These are phyloP conservation scores for Leucozona laternaria DNA, from an alignment of 2,888 invertebrate genomes.

Conservation along the genomic window DNA sequence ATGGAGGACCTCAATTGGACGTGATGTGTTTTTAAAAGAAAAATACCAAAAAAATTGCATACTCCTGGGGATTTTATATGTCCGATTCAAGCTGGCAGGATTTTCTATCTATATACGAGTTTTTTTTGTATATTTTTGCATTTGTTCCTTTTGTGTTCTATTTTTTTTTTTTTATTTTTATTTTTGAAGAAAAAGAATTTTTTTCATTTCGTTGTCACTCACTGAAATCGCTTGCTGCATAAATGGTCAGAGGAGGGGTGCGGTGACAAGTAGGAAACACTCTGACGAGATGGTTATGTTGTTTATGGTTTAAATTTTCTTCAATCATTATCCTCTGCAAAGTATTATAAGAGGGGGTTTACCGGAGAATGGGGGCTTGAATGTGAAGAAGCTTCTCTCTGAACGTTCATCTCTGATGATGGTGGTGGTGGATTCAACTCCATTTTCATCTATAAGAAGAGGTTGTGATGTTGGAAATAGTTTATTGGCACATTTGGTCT, in stretches of 20 bases:
- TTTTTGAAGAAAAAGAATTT: not conserved
- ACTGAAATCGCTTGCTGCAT: constrained; percentile 21
- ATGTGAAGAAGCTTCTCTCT: not conserved
- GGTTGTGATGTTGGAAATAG: not conserved
- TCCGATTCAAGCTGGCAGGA: constrained; percentile 51
- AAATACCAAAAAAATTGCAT: constrained; percentile 49
- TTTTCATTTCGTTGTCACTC: constrained; percentile 40
- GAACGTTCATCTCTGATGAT: not conserved
- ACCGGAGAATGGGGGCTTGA: not conserved
- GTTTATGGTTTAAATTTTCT: constrained; percentile 53
- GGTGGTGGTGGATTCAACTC: not conserved
- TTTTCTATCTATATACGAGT: not conserved
- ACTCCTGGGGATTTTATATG: constrained; percentile 58
- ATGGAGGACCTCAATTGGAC: constrained; percentile 62
- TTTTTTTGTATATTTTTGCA: constrained; percentile 13
- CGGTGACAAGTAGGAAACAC: not conserved
- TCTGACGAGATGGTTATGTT: not conserved
- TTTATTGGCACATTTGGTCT: constrained; percentile 15
- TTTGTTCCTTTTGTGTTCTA: constrained; percentile 1
- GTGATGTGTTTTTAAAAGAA: constrained; percentile 72
- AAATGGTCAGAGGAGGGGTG: not conserved
- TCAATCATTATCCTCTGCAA: constrained; percentile 62
- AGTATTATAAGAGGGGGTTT: constrained; percentile 17
- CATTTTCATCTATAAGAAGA: not conserved
- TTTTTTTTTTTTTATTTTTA: constrained; percentile 6